Conservation (phyloP, 2,113 vertebrate genomes). For the Alces alces region DNA sequence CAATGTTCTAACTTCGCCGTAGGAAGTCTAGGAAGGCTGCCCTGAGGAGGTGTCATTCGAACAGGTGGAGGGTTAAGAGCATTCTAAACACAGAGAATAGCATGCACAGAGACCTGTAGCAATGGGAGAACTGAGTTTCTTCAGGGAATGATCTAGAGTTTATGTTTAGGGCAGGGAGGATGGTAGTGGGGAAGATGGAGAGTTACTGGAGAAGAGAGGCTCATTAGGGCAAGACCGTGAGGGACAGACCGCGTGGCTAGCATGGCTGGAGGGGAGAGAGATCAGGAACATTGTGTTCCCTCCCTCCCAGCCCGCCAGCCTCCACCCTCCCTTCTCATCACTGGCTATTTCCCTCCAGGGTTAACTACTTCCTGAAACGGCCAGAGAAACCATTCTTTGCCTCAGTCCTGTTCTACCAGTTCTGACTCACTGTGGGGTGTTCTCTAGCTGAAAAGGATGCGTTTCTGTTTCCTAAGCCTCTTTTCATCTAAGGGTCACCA, state of each 20-base stretch:
- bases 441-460: slow-evolving; percentile 2
- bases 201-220: background rate
- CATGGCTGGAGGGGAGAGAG: background rate
- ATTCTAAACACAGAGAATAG: background rate
- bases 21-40: background rate
- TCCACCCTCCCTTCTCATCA: background rate
- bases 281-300: background rate
- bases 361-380: slow-evolving; percentile 42
- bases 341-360: background rate
- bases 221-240: background rate
- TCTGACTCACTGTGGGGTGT: background rate
- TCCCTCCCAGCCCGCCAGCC: background rate
- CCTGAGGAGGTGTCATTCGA: background rate
- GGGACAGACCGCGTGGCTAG: background rate
- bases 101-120: background rate
- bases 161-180: background rate
- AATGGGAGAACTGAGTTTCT: background rate
- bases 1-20: background rate
- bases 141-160: background rate
- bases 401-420: background rate
- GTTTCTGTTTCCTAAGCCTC: background rate
- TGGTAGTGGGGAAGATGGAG: background rate
- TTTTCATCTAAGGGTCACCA: background rate
- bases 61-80: background rate
- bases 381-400: background rate